These are phyloP conservation scores for Portunus trituberculatus DNA, from an alignment of 1,140 invertebrate genomes.

Conservation along the genomic window DNA sequence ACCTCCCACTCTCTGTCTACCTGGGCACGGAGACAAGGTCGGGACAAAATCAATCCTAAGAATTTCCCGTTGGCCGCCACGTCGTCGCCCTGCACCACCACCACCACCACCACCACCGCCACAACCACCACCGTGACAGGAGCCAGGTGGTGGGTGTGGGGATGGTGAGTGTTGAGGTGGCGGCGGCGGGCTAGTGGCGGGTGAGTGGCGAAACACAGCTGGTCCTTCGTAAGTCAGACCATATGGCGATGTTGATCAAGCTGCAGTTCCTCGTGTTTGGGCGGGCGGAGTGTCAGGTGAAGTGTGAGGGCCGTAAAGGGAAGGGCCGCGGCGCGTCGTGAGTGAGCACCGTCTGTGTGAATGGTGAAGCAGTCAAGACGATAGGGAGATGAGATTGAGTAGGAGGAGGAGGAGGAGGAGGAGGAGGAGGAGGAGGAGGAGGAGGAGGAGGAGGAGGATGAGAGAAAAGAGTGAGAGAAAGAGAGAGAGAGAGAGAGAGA, in stretches of 20 bases:
- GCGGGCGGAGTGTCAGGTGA: neutral
- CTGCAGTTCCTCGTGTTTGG: neutral
- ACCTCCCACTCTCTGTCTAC: too few relatives aligned
- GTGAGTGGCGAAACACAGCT: neutral
- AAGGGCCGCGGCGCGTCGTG: neutral
- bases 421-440: neutral
- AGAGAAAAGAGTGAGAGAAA: neutral
- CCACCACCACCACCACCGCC: too few relatives aligned
- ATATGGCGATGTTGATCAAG: neutral
- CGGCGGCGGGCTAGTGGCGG: neutral
- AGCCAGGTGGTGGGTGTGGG: neutral
- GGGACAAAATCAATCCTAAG: too few relatives aligned
- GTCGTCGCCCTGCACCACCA: too few relatives aligned
- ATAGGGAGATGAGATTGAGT: neutral
- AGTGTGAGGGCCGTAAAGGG: neutral
- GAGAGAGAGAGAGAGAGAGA: constrained; percentile 49
- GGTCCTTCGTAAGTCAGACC: neutral
- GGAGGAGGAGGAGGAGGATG: neutral
- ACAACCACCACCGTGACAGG: neutral
- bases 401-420: neutral
- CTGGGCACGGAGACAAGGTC: too few relatives aligned
- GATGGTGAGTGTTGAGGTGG: neutral
- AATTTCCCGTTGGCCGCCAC: too few relatives aligned
- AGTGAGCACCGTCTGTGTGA: neutral
- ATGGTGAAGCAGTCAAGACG: neutral